Conservation (phyloP, 2,888 invertebrate species). For the Chamaedrilus cognettii region DNA sequence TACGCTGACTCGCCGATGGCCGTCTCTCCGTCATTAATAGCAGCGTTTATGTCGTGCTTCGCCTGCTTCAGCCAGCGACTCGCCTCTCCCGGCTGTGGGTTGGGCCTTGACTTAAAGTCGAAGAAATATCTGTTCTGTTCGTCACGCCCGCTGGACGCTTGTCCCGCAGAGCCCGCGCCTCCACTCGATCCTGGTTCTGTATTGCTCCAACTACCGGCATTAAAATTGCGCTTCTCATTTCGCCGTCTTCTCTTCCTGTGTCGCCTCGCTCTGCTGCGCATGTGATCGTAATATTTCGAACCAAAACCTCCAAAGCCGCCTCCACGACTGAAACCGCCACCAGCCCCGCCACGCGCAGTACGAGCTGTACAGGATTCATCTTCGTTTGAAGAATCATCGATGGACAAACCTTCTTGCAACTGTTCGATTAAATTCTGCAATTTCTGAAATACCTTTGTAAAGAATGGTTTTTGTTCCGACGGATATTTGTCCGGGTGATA, state of each 20-base stretch:
- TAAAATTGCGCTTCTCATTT: neutral
- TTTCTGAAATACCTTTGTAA: slow-evolving; percentile 1
- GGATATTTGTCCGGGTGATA: slow-evolving; percentile 10
- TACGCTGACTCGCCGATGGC: neutral
- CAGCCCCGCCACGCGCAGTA: neutral
- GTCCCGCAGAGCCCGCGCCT: neutral
- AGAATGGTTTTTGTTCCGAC: neutral
- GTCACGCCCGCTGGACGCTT: neutral
- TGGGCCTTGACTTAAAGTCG: neutral
- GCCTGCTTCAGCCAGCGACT: slow-evolving; percentile 10
- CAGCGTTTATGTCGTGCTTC: neutral
- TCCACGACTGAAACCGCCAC: neutral
- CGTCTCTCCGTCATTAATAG: no score
- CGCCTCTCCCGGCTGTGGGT: slow-evolving; percentile 10
- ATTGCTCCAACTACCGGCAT: neutral
- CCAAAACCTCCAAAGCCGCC: neutral
- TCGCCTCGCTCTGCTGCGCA: slow-evolving; percentile 5
- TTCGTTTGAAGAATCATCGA: slow-evolving; percentile 8
- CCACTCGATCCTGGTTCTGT: neutral
- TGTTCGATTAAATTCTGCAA: slow-evolving; percentile 1
- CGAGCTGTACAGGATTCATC: neutral
- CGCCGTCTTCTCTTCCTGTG: neutral
- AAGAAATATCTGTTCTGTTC: neutral
- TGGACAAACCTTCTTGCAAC: neutral
- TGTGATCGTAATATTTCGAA: slow-evolving; percentile 2